These are phyloP conservation scores for Falco columbarius DNA, from an alignment of 2,797 vertebrate species.

Conservation along the genomic window DNA sequence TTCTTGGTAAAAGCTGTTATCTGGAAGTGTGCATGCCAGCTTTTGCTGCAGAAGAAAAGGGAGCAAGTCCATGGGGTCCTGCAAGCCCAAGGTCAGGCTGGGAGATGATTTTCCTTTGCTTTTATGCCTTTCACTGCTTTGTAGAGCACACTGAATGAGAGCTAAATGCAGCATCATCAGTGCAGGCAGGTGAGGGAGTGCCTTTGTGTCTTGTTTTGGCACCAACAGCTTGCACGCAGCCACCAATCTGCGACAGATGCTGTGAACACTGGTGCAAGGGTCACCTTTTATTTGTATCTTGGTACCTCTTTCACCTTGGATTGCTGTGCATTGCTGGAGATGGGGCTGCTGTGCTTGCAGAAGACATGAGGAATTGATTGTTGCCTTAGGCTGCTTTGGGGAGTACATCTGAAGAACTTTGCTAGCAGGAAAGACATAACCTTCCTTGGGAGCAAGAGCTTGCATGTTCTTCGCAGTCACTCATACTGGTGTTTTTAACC, in stretches of 20 bases:
- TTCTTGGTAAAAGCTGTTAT: background rate
- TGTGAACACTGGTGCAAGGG: accelerated
- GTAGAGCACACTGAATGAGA: accelerated
- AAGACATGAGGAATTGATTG: background rate
- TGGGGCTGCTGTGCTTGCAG: background rate
- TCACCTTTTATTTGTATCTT: accelerated
- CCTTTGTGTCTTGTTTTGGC: accelerated
- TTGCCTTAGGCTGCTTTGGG: accelerated
- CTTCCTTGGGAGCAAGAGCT: background rate
- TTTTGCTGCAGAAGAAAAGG: accelerated
- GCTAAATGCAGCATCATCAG: background rate
- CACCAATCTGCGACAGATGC: accelerated
- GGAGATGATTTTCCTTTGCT: background rate
- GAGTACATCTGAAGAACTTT: background rate
- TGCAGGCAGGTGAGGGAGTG: accelerated
- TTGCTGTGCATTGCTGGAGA: background rate
- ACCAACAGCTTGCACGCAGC: background rate
- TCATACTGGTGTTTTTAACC: background rate
- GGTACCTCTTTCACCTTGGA: background rate
- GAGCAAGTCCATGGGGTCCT: background rate
- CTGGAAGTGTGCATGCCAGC: accelerated
- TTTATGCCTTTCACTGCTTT: background rate
- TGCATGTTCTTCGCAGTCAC: accelerated
- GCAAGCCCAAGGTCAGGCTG: background rate
- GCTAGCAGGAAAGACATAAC: background rate